These are phyloP conservation scores for Sepioteuthis lessoniana DNA, from an alignment of 2,888 invertebrate genomes.

Conservation along the genomic window DNA sequence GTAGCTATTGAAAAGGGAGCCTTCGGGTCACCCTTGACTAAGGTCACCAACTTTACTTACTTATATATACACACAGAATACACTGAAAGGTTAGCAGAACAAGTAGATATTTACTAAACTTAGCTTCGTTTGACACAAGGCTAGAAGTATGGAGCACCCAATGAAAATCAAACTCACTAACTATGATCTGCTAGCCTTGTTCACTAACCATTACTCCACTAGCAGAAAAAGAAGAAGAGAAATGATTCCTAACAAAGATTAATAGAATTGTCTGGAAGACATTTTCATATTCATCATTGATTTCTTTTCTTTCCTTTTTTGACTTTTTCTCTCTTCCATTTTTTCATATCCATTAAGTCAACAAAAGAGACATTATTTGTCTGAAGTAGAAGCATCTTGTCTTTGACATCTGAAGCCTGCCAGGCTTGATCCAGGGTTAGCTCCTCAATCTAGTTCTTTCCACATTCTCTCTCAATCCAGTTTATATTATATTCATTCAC, in stretches of 20 bases:
- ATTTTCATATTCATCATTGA: background rate
- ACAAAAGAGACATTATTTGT: background rate
- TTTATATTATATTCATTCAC: background rate
- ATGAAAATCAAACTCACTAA: no score
- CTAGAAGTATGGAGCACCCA: no score
- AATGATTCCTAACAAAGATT: background rate
- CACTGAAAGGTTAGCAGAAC: no score
- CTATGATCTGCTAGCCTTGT: no score
- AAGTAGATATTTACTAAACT: no score
- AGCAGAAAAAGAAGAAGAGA: background rate
- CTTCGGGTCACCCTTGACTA: no score
- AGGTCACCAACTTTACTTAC: no score
- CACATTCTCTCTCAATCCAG: background rate
- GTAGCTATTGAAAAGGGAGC: no score
- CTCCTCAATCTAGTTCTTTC: background rate
- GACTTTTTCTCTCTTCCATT: background rate
- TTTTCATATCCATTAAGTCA: background rate
- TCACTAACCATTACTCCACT: background rate
- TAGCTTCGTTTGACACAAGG: no score
- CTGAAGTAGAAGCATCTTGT: background rate
- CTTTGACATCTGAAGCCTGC: slow-evolving; percentile 33
- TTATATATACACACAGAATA: background rate
- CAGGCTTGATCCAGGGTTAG: background rate
- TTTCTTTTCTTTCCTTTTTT: background rate
- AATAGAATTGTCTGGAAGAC: background rate